Evolutionary conservation across 2,888 invertebrate species (phyloP), one percentile per base, ranked within the genome.

Genomic region (Micoletzkya japonica): DNA sequence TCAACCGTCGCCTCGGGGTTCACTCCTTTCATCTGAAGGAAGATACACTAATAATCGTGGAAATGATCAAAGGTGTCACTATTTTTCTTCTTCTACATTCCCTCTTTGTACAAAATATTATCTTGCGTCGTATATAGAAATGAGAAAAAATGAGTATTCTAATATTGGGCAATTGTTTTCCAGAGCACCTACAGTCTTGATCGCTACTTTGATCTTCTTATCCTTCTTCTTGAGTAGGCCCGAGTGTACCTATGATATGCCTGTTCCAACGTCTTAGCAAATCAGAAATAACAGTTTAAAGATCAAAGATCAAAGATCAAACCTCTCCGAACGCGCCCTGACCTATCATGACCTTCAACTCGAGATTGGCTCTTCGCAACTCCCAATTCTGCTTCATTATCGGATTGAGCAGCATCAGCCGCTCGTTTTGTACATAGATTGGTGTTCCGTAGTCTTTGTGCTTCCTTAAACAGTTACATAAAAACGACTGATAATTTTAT

Each of bases 371-470:
- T 17, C 28, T 36, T 28, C 54, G 24, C 24, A 66, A 37, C n/a
- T 66, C 64, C 64, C 64, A 66, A 14, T 37, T 54, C 30, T 66
- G 64, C 64, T 66, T 66, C 36, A 54, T 54, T 24, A 66, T 37
- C 14, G 64, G 64, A 54, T 66, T 66, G 28, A 66, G 64, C 37
- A 66, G 64, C 64, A 36, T 30, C 1, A 66, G 28, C 54, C 54
- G 52, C 28, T 24, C 24, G 24, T 28, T 52, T 52, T 52, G 52
- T 28, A 28, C 57, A 34, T 57, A 34, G 34, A 57, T 32, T 34
- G 6, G n/a, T 57, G 32, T 36, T 44, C 39, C 26, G 4, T 61
- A 20, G 44, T 61, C 39, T 1, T n/a, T 14, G 24, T 60, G 14
- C 44, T 4, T 17, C 10, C 59, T 39, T 44, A n/a, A 20, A 50